A percentile compares a stretch with the other conserved stretches of the same genome.
phyloP scores from a whole-genome alignment of 2,888 invertebrate genomes.

The Aelia acuminata region DNA sequence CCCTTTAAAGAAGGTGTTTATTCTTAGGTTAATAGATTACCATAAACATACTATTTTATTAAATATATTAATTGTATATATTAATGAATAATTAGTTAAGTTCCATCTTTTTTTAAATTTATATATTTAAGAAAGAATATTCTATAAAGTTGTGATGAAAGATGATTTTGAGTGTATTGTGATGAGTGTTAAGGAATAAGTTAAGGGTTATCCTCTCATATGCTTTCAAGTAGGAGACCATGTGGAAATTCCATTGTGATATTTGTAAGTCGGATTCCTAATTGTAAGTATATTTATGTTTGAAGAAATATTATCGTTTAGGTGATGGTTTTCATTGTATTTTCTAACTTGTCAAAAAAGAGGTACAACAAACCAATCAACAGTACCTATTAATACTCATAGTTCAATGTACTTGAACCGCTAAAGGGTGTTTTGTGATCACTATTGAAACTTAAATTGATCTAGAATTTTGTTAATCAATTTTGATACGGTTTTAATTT shows the following conservation, averaged over 20 bases:
- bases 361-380: conserved; percentile 44
- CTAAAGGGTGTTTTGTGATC: neutral
- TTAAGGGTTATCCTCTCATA: neutral
- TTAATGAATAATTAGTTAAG: neutral
- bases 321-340: conserved; percentile 35
- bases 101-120: neutral
- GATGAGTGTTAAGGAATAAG: neutral
- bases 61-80: neutral
- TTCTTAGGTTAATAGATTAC: neutral
- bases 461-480: neutral
- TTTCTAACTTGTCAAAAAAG: conserved; percentile 4
- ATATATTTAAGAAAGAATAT: neutral
- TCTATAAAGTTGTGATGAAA: neutral
- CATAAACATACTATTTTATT: neutral
- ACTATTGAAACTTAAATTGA: neutral
- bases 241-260: conserved; percentile 46
- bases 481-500: neutral
- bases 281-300: conserved; percentile 53
- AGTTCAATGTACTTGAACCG: conserved; percentile 13
- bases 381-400: conserved; percentile 50
- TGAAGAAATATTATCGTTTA: conserved; percentile 18
- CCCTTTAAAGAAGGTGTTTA: neutral
- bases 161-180: neutral
- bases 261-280: conserved; percentile 45
- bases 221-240: conserved; percentile 42